These are phyloP conservation scores for Creontiades dilutus DNA, from an alignment of 2,888 invertebrate genomes.

Conservation along the genomic window DNA sequence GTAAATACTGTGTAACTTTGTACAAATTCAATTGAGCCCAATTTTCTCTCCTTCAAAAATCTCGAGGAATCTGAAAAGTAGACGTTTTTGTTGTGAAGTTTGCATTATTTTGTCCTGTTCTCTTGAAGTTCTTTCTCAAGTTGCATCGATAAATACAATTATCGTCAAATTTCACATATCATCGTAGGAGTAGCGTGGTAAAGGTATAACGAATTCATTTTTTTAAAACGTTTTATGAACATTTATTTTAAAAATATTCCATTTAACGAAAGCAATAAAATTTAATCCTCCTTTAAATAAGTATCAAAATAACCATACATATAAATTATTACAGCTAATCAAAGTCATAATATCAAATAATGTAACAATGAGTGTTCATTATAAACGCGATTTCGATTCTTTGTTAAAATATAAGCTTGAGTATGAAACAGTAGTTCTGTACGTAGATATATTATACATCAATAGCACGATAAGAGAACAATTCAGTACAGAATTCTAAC, in stretches of 20 bases:
- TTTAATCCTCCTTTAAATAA: conserved; percentile 55
- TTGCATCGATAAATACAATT: too few species aligned
- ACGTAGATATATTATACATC: conserved; percentile 31
- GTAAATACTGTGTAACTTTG: too few species aligned
- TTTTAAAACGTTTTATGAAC: conserved; percentile 15
- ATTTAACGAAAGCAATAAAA: conserved; percentile 65
- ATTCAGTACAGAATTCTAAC: conserved; percentile 25
- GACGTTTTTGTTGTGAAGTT: too few species aligned
- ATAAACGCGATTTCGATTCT: conserved; percentile 27
- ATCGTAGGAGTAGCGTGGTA: too few species aligned
- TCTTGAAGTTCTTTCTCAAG: too few species aligned
- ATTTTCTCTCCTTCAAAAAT: too few species aligned
- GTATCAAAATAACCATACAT: conserved; percentile 65
- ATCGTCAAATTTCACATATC: too few species aligned
- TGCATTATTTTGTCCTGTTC: too few species aligned
- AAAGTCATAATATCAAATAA: conserved; percentile 37
- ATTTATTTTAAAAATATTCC: conserved; percentile 66
- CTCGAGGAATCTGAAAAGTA: too few species aligned
- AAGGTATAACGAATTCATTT: too few species aligned
- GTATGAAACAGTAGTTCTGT: not conserved
- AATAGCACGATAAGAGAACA: conserved; percentile 17
- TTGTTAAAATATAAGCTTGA: conserved; percentile 35
- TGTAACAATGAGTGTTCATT: not conserved
- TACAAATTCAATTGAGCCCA: too few species aligned
- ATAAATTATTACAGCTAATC: conserved; percentile 68